phyloP scores from a whole-genome alignment of 2,797 vertebrate genomes.

The Oreonectes daqikongensis region DNA sequence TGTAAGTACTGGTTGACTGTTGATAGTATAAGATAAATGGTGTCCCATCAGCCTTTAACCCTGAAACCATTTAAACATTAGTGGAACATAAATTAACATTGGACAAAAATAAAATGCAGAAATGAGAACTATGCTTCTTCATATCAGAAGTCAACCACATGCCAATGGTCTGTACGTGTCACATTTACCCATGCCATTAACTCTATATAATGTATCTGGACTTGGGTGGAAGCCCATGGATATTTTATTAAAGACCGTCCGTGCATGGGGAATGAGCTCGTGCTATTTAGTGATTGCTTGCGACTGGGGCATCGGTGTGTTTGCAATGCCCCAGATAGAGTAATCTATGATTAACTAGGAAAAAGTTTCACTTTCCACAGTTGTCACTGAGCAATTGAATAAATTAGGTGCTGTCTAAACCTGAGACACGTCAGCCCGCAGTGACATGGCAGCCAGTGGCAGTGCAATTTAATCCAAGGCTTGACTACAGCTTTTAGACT shows the following conservation, averaged over 20 bases:
- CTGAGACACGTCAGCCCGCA: slow-evolving; percentile 52
- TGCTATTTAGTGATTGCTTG: slow-evolving; percentile 70
- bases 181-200: slow-evolving; percentile 61
- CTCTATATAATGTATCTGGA: slow-evolving; percentile 69
- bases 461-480: background rate
- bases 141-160: background rate
- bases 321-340: slow-evolving; percentile 81
- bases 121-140: background rate
- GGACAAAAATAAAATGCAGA: background rate
- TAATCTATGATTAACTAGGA: slow-evolving; percentile 82
- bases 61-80: background rate
- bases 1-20: background rate
- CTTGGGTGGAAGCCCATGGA: slow-evolving; percentile 66
- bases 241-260: slow-evolving; percentile 74
- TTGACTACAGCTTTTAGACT: background rate
- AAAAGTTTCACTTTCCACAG: slow-evolving; percentile 67
- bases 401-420: slow-evolving; percentile 63
- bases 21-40: background rate
- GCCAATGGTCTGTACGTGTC: slow-evolving; percentile 16
- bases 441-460: slow-evolving; percentile 14
- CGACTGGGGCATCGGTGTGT: slow-evolving; percentile 76
- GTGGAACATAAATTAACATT: background rate
- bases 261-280: slow-evolving; percentile 64
- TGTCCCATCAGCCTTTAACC: background rate
- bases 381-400: slow-evolving; percentile 72